These are phyloP conservation scores for Crotophaga sulcirostris DNA, from an alignment of 2,113 vertebrate species.

Conservation along the genomic window DNA sequence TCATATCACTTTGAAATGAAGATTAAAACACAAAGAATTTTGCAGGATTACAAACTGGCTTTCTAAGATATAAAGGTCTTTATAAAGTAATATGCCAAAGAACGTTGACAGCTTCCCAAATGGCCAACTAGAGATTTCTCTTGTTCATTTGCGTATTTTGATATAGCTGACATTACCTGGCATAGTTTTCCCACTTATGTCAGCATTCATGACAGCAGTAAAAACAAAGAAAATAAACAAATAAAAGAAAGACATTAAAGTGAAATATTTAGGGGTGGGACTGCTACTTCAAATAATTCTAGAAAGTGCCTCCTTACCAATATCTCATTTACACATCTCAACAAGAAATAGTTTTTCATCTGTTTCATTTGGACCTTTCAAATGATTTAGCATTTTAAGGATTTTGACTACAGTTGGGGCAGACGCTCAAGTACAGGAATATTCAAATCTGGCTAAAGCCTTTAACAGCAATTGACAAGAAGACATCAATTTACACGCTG, in stretches of 20 bases:
- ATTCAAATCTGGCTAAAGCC: background rate
- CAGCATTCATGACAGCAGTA: slow-evolving; percentile 79
- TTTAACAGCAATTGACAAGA: background rate
- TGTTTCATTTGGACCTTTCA: background rate
- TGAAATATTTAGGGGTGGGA: slow-evolving; percentile 43
- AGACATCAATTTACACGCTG: background rate
- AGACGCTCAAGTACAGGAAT: background rate
- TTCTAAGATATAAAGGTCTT: background rate
- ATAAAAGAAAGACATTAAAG: slow-evolving; percentile 69
- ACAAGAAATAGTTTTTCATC: background rate
- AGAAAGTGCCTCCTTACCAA: slow-evolving; percentile 27
- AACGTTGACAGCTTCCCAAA: background rate
- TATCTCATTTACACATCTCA: background rate
- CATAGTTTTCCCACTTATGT: slow-evolving; percentile 79
- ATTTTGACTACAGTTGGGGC: background rate
- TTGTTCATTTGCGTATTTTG: slow-evolving; percentile 15
- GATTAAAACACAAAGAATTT: background rate
- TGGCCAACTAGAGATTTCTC: background rate
- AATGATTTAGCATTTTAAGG: background rate
- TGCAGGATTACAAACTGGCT: background rate
- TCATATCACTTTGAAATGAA: background rate
- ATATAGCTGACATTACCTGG: slow-evolving; percentile 79
- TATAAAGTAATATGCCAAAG: background rate
- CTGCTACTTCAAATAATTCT: background rate
- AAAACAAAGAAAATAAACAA: slow-evolving; percentile 79